Percentiles rank a stretch among this genome's conserved stretches.
These are phyloP conservation scores for Antechinus stuartii DNA, from an alignment of 2,113 vertebrate genomes.

Conservation along the genomic window DNA sequence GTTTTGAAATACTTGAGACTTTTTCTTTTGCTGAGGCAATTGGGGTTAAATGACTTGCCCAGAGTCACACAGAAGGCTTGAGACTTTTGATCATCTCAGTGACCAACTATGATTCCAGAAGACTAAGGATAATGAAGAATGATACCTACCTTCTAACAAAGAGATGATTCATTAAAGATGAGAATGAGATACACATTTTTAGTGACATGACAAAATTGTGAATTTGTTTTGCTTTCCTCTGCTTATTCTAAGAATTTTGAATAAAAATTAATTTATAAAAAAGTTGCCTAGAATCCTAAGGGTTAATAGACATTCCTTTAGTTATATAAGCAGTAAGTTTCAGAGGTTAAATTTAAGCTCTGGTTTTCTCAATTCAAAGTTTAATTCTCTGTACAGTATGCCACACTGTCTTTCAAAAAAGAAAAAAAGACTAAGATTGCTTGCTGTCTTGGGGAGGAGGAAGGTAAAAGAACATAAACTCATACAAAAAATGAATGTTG, in stretches of 20 bases:
- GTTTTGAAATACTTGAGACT: neutral
- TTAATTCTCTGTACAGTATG: neutral
- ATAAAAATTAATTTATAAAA: too few species aligned
- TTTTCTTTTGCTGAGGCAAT: too few species aligned
- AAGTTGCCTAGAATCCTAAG: neutral
- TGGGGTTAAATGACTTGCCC: too few species aligned
- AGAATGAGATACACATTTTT: neutral
- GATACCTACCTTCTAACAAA: neutral
- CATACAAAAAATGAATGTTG: too few species aligned
- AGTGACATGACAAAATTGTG: neutral
- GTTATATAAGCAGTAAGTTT: too few species aligned
- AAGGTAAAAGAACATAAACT: too few species aligned
- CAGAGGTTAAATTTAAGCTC: neutral
- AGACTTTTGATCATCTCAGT: neutral
- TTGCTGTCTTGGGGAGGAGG: too few species aligned
- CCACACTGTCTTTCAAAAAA: neutral
- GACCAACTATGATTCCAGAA: neutral
- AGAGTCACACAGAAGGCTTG: neutral
- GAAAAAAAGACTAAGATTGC: too few species aligned
- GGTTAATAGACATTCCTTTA: neutral
- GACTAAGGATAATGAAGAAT: neutral
- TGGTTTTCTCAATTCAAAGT: neutral
- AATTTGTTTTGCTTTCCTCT: neutral
- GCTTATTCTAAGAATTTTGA: neutral
- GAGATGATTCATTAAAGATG: neutral